Conservation (phyloP, 2,888 invertebrate genomes). For the Torymus auratus region DNA sequence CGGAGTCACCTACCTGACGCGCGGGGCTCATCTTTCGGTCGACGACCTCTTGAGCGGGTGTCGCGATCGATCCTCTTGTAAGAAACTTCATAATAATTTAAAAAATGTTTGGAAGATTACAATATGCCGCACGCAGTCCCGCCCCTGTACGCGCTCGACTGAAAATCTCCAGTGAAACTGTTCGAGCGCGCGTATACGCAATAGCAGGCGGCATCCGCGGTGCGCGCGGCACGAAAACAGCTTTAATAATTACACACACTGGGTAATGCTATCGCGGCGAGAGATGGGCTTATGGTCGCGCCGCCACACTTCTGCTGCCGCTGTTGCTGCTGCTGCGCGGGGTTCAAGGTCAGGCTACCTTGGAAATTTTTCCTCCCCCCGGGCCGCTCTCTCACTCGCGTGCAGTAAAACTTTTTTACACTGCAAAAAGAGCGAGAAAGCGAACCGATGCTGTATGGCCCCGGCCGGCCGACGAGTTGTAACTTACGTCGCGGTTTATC, state of each 20-base stretch:
- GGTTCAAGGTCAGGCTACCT: constrained; percentile 36
- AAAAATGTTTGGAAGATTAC: constrained; percentile 31
- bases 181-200: neutral
- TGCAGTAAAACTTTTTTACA: constrained; percentile 18
- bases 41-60: neutral
- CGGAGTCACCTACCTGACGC: too few relatives aligned
- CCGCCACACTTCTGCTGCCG: neutral
- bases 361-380: constrained; percentile 8
- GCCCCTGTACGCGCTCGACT: too few relatives aligned
- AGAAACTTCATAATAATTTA: constrained; percentile 29
- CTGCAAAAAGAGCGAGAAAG: too few relatives aligned
- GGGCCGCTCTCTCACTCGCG: neutral
- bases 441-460: too few relatives aligned
- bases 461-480: too few relatives aligned
- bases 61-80: neutral
- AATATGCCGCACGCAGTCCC: neutral
- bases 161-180: neutral
- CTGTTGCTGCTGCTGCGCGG: neutral
- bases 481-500: constrained; percentile 34
- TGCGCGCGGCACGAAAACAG: constrained; percentile 16
- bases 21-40: too few relatives aligned
- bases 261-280: neutral
- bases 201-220: neutral
- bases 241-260: constrained; percentile 22
- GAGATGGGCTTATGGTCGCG: neutral